Percentiles rank a stretch among this genome's conserved stretches.
phyloP scores from a whole-genome alignment of 2,888 invertebrate species.

The Heteromyza rotundicornis region DNA sequence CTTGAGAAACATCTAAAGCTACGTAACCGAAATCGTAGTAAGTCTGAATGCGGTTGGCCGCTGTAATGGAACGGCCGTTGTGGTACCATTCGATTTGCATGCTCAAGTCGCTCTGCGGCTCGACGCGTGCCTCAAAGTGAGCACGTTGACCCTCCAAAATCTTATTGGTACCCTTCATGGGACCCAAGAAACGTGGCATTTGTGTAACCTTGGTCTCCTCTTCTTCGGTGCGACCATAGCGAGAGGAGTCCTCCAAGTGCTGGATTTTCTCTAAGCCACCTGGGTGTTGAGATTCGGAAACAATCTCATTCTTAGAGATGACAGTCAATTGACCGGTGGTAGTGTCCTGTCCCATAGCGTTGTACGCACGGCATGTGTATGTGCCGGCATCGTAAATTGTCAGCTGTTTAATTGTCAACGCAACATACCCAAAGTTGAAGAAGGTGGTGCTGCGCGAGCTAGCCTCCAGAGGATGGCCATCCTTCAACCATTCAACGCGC shows the following conservation, averaged over 20 bases:
- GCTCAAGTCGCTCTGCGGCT: constrained; percentile 91
- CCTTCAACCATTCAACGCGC: constrained; percentile 91
- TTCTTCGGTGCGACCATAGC: constrained; percentile 72
- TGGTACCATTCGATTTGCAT: constrained; percentile 97
- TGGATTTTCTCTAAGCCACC: constrained; percentile 91
- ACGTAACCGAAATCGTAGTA: constrained; percentile 97
- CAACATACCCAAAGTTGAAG: constrained; percentile 95
- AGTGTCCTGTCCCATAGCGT: constrained; percentile 83
- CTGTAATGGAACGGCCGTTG: constrained; percentile 89
- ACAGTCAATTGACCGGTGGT: constrained; percentile 84
- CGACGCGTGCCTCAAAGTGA: constrained; percentile 93
- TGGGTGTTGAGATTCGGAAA: constrained; percentile 90
- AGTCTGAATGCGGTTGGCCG: constrained; percentile 90
- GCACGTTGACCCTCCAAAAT: constrained; percentile 93
- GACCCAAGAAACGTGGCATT: constrained; percentile 86
- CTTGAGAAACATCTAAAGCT: constrained; percentile 91
- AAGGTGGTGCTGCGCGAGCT: constrained; percentile 92
- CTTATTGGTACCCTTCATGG: constrained; percentile 89
- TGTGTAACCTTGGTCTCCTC: constrained; percentile 79
- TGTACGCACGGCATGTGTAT: constrained; percentile 88
- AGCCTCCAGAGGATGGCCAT: constrained; percentile 88
- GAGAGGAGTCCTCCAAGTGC: constrained; percentile 82
- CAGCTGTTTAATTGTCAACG: constrained; percentile 90
- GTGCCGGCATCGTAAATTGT: constrained; percentile 88
- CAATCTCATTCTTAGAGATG: constrained; percentile 82